These are phyloP conservation scores for Apodemia zela DNA, from an alignment of 2,888 invertebrate genomes.

Conservation along the genomic window DNA sequence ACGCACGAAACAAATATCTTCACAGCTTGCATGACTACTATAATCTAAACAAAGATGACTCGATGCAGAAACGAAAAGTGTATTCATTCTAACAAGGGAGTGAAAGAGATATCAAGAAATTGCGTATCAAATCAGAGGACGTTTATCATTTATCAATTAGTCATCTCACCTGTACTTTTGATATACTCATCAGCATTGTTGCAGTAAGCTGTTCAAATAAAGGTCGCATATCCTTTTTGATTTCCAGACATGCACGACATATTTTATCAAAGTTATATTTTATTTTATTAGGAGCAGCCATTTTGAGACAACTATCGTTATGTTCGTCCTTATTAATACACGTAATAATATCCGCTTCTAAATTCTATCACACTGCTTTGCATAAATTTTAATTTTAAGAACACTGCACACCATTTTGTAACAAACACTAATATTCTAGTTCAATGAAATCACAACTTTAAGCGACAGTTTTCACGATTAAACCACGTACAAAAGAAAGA, in stretches of 20 bases:
- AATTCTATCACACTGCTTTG: not conserved
- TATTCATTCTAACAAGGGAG: conserved; percentile 35
- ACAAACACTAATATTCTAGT: not conserved
- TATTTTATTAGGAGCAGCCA: conserved; percentile 63
- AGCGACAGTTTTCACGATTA: conserved; percentile 20
- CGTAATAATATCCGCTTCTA: not conserved
- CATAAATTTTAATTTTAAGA: conserved; percentile 13
- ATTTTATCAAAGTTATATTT: conserved; percentile 79
- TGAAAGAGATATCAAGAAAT: conserved; percentile 65
- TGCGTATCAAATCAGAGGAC: conserved; percentile 48
- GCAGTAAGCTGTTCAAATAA: conserved; percentile 83
- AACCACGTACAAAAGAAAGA: conserved; percentile 35
- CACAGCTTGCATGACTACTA: conserved; percentile 53
- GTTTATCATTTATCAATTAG: conserved; percentile 43
- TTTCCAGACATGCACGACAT: conserved; percentile 82
- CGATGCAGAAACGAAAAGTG: conserved; percentile 47
- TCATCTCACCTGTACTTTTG: conserved; percentile 79
- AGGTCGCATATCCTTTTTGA: conserved; percentile 84
- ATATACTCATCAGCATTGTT: conserved; percentile 83
- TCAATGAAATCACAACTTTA: conserved; percentile 12
- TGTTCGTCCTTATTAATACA: conserved; percentile 59
- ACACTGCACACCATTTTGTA: not conserved
- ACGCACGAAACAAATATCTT: conserved; percentile 48
- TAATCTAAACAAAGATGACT: conserved; percentile 71
- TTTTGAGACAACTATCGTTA: conserved; percentile 59